These are phyloP conservation scores for Prunella himalayana DNA, from an alignment of 2,113 vertebrate species.

Conservation along the genomic window DNA sequence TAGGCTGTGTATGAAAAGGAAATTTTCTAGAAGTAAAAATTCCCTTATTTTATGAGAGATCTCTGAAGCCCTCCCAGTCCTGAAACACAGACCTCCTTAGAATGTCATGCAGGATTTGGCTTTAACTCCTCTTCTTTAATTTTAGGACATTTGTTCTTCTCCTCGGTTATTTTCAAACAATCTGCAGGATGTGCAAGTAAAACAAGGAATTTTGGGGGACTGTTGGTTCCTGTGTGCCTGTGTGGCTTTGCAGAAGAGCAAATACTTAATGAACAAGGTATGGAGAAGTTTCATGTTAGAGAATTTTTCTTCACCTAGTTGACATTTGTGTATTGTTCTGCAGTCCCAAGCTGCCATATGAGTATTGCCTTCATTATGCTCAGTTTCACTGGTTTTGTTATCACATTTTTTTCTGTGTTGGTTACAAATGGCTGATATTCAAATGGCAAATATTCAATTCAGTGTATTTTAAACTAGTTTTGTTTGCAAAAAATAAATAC, in stretches of 20 bases:
- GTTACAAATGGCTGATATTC: not conserved
- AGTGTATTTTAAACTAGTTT: not conserved
- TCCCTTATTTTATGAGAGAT: not conserved
- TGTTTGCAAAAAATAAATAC: not conserved
- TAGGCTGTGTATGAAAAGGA: not conserved
- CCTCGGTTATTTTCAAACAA: slow-evolving; percentile 83
- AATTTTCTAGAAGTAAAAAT: not conserved
- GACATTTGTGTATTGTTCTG: not conserved
- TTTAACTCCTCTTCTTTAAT: not conserved
- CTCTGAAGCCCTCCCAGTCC: not conserved
- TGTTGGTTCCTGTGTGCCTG: slow-evolving; percentile 98
- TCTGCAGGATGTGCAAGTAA: slow-evolving; percentile 78
- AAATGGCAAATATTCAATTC: not conserved
- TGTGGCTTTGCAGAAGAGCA: slow-evolving; percentile 83
- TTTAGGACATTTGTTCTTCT: slow-evolving; percentile 84
- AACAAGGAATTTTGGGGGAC: slow-evolving; percentile 93
- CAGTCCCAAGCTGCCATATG: not conserved
- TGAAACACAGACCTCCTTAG: not conserved
- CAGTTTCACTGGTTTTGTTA: not conserved
- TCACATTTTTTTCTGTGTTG: not conserved
- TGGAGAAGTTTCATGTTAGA: not conserved
- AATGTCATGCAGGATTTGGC: not conserved
- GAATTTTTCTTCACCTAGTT: not conserved
- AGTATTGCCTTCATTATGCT: not conserved
- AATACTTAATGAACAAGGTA: slow-evolving; percentile 85